phyloP scores from a whole-genome alignment of 2,797 vertebrate species.

The Alauda arvensis region DNA sequence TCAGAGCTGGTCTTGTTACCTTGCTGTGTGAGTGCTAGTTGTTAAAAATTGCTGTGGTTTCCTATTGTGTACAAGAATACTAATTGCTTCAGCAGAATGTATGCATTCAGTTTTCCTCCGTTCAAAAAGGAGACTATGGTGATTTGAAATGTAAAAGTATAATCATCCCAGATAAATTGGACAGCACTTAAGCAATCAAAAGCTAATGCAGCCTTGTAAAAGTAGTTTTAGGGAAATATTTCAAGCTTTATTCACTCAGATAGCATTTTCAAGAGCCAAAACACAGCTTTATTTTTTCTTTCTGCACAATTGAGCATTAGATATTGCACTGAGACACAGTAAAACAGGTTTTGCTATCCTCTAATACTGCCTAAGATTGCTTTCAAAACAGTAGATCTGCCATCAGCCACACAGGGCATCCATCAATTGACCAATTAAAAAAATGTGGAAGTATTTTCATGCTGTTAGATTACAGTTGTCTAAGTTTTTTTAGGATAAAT shows the following conservation, averaged over 20 bases:
- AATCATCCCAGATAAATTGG: conserved; percentile 48
- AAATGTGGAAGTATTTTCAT: background rate
- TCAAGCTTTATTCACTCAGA: conserved; percentile 34
- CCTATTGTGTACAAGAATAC: conserved; percentile 33
- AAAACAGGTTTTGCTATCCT: background rate
- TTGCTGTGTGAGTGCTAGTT: conserved; percentile 29
- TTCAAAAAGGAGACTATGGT: conserved; percentile 18
- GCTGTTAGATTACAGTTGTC: background rate
- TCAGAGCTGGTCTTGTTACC: conserved; percentile 35
- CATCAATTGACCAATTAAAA: conserved; percentile 3
- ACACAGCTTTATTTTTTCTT: conserved; percentile 2
- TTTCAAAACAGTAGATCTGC: conserved; percentile 28
- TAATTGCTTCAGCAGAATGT: conserved; percentile 26
- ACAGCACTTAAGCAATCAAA: conserved; percentile 46
- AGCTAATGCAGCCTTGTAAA: conserved; percentile 38
- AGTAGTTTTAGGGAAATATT: conserved; percentile 42
- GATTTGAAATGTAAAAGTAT: conserved; percentile 35
- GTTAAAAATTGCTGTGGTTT: conserved; percentile 37
- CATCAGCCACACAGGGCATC: background rate
- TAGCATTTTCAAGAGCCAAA: conserved; percentile 35
- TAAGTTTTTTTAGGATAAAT: background rate
- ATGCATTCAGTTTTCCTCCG: background rate
- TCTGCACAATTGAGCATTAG: conserved; percentile 44
- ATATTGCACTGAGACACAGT: conserved; percentile 10
- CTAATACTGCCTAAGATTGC: background rate